These are phyloP conservation scores for Phaethon lepturus DNA, from an alignment of 2,113 vertebrate species.

Conservation along the genomic window DNA sequence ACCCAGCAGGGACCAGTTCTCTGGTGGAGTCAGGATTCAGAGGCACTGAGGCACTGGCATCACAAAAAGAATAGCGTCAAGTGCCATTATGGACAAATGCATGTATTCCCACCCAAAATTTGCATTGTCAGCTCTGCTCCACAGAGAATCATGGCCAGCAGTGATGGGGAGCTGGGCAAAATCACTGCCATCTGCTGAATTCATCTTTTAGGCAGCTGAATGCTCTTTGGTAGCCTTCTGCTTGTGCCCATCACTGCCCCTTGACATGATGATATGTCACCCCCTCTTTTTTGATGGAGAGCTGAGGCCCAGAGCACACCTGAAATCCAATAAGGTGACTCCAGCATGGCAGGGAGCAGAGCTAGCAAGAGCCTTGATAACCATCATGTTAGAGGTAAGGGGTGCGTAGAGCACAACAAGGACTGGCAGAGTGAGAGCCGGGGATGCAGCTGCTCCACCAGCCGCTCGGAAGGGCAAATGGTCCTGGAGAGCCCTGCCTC, in stretches of 20 bases:
- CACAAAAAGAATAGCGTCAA: not conserved
- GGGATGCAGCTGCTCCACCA: not conserved
- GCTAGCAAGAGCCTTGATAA: not conserved
- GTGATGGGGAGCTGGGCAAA: not conserved
- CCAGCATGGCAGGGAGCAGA: not conserved
- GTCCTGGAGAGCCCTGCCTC: not conserved
- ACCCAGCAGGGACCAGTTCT: not conserved
- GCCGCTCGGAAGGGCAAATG: rapidly evolving
- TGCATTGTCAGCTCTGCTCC: not conserved
- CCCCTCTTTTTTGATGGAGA: not conserved
- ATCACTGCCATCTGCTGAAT: not conserved
- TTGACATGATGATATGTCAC: not conserved
- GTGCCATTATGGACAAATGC: not conserved
- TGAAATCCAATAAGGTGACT: not conserved
- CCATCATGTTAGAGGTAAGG: rapidly evolving
- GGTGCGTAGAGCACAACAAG: rapidly evolving
- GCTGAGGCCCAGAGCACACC: not conserved
- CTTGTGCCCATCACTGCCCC: not conserved
- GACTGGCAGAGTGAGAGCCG: rapidly evolving
- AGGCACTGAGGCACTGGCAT: not conserved
- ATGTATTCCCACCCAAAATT: not conserved
- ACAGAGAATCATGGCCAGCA: not conserved
- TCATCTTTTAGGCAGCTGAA: not conserved
- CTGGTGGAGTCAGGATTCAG: not conserved
- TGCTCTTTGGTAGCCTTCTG: not conserved